A percentile compares a stretch with the other conserved stretches of the same genome.
Conservation (phyloP, 1,140 invertebrate species). For the Tetramorium alpestre region DNA sequence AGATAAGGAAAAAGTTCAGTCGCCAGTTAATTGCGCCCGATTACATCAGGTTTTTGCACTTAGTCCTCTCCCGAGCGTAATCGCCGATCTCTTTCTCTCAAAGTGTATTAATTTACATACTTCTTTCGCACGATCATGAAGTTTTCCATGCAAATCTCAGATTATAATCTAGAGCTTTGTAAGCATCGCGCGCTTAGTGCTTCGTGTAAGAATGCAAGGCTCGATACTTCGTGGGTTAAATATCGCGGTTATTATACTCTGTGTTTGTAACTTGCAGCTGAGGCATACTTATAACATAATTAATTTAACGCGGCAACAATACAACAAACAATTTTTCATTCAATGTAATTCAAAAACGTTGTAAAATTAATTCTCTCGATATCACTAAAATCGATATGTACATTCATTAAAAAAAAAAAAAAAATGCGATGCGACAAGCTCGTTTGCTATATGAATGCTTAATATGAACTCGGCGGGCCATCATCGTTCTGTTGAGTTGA, state of each 20-base stretch:
- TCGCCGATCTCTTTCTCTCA: constrained; percentile 46
- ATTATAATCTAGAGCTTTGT: constrained; percentile 56
- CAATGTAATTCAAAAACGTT: background rate
- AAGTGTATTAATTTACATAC: constrained; percentile 61
- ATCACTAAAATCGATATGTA: background rate
- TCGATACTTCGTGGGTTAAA: constrained; percentile 37
- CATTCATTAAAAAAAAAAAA: background rate
- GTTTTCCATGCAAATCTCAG: constrained; percentile 54
- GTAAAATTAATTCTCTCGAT: background rate
- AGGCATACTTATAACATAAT: constrained; percentile 3
- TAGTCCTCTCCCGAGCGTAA: constrained; percentile 42
- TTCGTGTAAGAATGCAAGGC: constrained; percentile 52
- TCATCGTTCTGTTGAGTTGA: background rate
- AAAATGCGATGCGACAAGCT: background rate
- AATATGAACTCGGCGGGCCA: background rate
- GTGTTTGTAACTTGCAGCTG: constrained; percentile 29
- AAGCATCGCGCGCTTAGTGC: constrained; percentile 52
- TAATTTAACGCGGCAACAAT: background rate
- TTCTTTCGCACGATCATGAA: constrained; percentile 57
- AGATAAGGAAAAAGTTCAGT: constrained; percentile 57
- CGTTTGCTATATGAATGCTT: background rate
- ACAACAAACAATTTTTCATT: background rate
- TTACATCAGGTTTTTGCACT: constrained; percentile 48
- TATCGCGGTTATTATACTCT: constrained; percentile 44
- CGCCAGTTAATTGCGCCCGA: constrained; percentile 40